phyloP scores from a whole-genome alignment of 2,888 invertebrate species.

The Ectobius pallidus region DNA sequence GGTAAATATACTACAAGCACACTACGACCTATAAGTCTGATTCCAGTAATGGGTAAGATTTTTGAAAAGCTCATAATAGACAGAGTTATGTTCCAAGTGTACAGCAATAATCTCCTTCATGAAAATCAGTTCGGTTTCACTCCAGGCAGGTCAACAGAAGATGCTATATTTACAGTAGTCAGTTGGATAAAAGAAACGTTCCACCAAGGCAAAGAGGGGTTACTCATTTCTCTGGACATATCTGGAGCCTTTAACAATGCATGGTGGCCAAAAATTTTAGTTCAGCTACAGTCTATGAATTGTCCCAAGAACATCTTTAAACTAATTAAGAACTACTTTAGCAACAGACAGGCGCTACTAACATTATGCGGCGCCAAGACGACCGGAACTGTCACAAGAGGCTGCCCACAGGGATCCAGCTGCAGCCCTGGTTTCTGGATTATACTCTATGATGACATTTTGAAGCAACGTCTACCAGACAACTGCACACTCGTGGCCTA shows the following conservation, averaged over 20 bases:
- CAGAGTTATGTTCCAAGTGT: background rate
- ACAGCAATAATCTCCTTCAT: background rate
- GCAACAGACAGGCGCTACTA: background rate
- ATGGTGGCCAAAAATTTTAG: background rate
- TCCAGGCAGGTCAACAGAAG: background rate
- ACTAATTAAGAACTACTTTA: background rate
- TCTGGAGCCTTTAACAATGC: background rate
- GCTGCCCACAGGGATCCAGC: background rate
- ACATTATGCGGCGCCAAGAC: background rate
- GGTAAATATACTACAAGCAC: background rate
- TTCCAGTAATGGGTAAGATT: constrained; percentile 8
- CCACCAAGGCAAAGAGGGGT: background rate
- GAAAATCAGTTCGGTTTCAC: background rate
- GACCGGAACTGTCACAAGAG: background rate
- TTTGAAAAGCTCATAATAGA: background rate
- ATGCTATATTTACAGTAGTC: background rate
- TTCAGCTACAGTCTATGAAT: background rate
- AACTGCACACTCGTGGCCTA: background rate
- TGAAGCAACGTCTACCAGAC: background rate
- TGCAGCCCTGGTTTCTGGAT: constrained; percentile 8
- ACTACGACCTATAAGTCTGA: background rate
- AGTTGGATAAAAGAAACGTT: background rate
- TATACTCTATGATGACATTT: background rate
- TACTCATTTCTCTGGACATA: background rate
- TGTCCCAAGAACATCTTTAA: background rate